Conservation (phyloP, 2,113 vertebrate genomes). For the Pheucticus melanocephalus region DNA sequence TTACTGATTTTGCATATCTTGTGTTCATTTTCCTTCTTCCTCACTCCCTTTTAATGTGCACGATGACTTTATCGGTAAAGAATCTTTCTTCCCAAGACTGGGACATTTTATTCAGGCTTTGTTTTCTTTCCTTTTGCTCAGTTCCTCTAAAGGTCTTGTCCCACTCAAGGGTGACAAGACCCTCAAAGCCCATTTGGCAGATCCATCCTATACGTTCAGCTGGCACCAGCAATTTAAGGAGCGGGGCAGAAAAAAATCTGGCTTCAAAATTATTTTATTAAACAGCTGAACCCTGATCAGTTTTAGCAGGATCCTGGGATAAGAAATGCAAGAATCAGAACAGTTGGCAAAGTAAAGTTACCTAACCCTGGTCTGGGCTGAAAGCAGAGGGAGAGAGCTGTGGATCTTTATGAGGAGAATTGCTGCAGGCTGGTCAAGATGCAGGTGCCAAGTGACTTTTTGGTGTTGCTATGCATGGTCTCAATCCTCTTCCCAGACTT, state of each 20-base stretch:
- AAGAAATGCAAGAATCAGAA: not conserved
- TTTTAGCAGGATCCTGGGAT: not conserved
- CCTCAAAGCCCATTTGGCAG: not conserved
- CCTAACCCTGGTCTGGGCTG: not conserved
- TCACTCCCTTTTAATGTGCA: slow-evolving; percentile 32
- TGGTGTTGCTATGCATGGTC: not conserved
- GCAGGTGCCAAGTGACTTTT: not conserved
- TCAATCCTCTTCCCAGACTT: not conserved
- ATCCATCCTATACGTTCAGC: not conserved
- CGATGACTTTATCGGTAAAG: slow-evolving; percentile 15
- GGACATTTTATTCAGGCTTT: slow-evolving; percentile 37
- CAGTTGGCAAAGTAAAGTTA: not conserved
- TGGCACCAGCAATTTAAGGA: slow-evolving; percentile 28
- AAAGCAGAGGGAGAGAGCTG: not conserved
- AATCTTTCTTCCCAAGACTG: slow-evolving; percentile 40
- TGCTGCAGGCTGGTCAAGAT: not conserved
- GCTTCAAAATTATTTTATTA: not conserved
- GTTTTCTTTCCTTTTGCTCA: slow-evolving; percentile 19
- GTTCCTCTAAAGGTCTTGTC: not conserved
- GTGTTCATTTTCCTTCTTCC: slow-evolving; percentile 77
- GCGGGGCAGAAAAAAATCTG: accelerated
- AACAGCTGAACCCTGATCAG: not conserved
- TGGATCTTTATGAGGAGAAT: not conserved
- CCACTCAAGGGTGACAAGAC: not conserved
- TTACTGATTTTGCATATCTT: slow-evolving; percentile 94